These are phyloP conservation scores for Cylas formicarius DNA, from an alignment of 1,140 invertebrate species.

Conservation along the genomic window DNA sequence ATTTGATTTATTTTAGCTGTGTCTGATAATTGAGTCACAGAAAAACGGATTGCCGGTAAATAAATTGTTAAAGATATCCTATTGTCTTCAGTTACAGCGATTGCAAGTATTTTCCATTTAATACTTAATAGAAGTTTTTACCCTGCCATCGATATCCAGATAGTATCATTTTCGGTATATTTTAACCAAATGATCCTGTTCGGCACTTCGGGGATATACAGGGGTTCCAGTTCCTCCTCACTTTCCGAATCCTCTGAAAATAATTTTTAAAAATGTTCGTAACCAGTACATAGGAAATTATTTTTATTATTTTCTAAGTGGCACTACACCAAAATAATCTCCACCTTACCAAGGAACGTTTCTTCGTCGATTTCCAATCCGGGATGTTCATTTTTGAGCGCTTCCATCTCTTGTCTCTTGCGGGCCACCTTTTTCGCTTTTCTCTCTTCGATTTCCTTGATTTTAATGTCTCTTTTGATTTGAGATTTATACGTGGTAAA, in stretches of 20 bases:
- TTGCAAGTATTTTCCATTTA: background rate
- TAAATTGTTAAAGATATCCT: background rate
- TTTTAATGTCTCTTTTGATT: slow-evolving; percentile 45
- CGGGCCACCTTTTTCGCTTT: slow-evolving; percentile 48
- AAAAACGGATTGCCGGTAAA: background rate
- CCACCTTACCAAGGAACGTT: slow-evolving; percentile 43
- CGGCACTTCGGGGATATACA: slow-evolving; percentile 50
- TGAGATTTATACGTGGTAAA: slow-evolving; percentile 55
- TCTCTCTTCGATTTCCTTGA: slow-evolving; percentile 40
- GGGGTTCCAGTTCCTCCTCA: slow-evolving; percentile 48
- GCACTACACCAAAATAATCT: background rate
- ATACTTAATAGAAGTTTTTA: slow-evolving; percentile 12
- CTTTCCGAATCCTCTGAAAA: slow-evolving; percentile 46
- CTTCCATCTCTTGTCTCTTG: slow-evolving; percentile 49
- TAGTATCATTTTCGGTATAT: slow-evolving; percentile 43
- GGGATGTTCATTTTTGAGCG: slow-evolving; percentile 48
- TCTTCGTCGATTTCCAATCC: slow-evolving; percentile 53
- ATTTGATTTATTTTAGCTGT: too few relatives aligned
- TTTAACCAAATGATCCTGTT: slow-evolving; percentile 48
- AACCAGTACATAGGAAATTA: background rate
- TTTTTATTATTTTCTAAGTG: too few relatives aligned
- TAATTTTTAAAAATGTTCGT: background rate
- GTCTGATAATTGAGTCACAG: background rate
- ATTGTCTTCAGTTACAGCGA: background rate
- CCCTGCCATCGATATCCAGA: slow-evolving; percentile 55